Evolutionary conservation across 2,797 vertebrate genomes (phyloP).

Genomic region (Siniperca undulata): DNA sequence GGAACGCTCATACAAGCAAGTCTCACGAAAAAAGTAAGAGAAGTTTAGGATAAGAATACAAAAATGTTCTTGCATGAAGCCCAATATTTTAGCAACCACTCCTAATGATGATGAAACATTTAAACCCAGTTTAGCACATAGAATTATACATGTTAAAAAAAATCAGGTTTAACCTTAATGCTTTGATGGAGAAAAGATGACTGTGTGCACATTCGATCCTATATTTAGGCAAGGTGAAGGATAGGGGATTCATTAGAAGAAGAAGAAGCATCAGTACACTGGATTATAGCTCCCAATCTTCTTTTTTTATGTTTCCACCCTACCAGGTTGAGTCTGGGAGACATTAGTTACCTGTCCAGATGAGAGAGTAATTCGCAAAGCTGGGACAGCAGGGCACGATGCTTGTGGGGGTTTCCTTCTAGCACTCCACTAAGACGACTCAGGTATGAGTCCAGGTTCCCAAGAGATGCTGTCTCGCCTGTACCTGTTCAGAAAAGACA

Average conservation of each 20-base stretch:
- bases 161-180: not conserved
- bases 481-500: constrained; percentile 84
- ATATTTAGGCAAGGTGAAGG: constrained; percentile 4
- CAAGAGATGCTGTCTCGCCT: constrained; percentile 93
- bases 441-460: constrained; percentile 96
- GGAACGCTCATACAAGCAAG: not conserved
- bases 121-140: not conserved
- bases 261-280: not conserved
- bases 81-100: not conserved
- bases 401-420: constrained; percentile 93
- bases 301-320: not conserved
- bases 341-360: constrained; percentile 90
- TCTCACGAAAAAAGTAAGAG: not conserved
- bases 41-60: not conserved
- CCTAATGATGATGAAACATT: not conserved
- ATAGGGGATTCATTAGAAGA: not conserved
- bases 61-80: not conserved
- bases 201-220: not conserved
- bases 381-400: constrained; percentile 91
- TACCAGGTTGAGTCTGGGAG: not conserved
- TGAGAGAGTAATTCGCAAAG: constrained; percentile 94
- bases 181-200: not conserved
- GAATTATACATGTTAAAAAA: not conserved
- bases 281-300: not conserved
- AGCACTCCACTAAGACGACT: constrained; percentile 92